These are phyloP conservation scores for Pagetopsis macropterus DNA, from an alignment of 2,797 vertebrate genomes.

Conservation along the genomic window DNA sequence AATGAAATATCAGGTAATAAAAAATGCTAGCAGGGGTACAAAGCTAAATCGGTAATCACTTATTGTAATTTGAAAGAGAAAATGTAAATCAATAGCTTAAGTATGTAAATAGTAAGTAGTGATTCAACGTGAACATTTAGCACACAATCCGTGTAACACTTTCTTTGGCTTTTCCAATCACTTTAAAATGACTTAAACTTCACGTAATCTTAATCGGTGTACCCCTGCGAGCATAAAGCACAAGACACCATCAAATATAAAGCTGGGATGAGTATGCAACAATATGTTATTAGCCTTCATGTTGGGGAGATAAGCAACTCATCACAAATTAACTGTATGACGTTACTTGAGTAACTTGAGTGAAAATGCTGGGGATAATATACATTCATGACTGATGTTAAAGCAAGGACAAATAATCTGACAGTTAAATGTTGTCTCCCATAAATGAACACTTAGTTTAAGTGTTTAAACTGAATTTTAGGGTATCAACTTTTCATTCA, in stretches of 20 bases:
- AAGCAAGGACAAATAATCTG: neutral
- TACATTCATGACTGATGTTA: slow-evolving; percentile 19
- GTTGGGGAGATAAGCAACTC: neutral
- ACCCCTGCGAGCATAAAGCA: slow-evolving; percentile 42
- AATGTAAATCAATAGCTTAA: slow-evolving; percentile 4
- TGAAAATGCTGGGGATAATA: slow-evolving; percentile 2
- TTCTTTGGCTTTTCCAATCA: slow-evolving; percentile 5
- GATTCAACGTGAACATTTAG: neutral
- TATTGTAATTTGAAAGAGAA: slow-evolving; percentile 1
- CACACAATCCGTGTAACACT: neutral
- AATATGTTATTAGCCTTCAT: slow-evolving; percentile 12
- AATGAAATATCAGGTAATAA: slow-evolving; percentile 40
- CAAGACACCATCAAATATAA: slow-evolving; percentile 9
- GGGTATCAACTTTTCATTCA: neutral
- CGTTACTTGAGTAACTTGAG: neutral
- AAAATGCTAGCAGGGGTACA: slow-evolving; percentile 43
- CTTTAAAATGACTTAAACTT: neutral
- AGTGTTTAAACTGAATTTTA: neutral
- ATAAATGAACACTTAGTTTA: neutral
- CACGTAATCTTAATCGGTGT: slow-evolving; percentile 1
- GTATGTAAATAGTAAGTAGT: neutral
- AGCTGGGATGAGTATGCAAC: slow-evolving; percentile 22
- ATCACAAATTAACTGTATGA: slow-evolving; percentile 13
- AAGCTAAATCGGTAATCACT: neutral
- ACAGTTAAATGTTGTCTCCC: neutral